Evolutionary conservation across 2,888 invertebrate genomes (phyloP).

Genomic region (Scrobipalpa costella): DNA sequence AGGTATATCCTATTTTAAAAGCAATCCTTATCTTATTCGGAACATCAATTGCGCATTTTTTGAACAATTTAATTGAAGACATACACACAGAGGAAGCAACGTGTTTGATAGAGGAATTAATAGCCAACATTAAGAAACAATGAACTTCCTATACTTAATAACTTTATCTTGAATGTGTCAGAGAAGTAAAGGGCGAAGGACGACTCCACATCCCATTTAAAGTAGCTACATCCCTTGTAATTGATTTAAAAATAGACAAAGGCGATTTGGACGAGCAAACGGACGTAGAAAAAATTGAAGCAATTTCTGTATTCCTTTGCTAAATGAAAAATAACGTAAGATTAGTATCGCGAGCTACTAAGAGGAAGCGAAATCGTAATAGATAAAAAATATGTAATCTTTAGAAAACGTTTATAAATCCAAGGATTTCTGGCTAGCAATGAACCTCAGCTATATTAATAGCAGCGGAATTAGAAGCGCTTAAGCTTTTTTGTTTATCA

Average conservation of each 20-base stretch:
- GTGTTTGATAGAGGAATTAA: slow-evolving; percentile 28
- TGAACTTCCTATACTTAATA: slow-evolving; percentile 32
- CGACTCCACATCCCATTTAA: slow-evolving; percentile 1
- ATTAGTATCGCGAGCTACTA: background rate
- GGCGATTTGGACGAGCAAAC: too few relatives aligned
- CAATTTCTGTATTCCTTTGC: background rate
- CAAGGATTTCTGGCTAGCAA: background rate
- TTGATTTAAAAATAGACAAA: slow-evolving; percentile 9
- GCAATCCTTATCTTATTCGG: slow-evolving; percentile 9
- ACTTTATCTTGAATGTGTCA: slow-evolving; percentile 4
- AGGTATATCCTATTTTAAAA: slow-evolving; percentile 12
- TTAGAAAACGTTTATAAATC: background rate
- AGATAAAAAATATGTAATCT: background rate
- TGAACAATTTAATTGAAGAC: slow-evolving; percentile 6
- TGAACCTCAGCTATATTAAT: background rate
- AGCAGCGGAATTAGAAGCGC: too few relatives aligned
- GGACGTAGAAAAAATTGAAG: background rate
- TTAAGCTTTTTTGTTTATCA: too few relatives aligned
- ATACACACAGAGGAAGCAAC: slow-evolving; percentile 26
- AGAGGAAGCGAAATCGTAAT: background rate
- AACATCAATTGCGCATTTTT: background rate
- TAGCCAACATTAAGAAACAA: slow-evolving; percentile 31
- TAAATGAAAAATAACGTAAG: background rate
- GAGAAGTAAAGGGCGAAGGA: slow-evolving; percentile 24
- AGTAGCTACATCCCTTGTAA: slow-evolving; percentile 13